Evolutionary conservation across 1,140 invertebrate species (phyloP), one percentile per base, ranked within the genome.

Genomic region (Bathynomus jamesi): DNA sequence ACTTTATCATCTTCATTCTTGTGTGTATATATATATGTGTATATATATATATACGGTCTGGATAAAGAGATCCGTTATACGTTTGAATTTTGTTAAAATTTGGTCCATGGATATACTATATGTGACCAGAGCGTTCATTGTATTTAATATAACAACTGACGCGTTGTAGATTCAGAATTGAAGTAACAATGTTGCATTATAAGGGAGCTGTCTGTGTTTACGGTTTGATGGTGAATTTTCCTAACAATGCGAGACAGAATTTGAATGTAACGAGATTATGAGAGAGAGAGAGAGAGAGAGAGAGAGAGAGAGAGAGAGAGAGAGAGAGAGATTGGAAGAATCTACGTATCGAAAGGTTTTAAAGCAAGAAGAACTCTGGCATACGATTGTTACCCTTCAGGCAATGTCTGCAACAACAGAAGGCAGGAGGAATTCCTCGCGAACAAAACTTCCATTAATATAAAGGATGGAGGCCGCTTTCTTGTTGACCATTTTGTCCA

Each of bases 401-500:
- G 40, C 13, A 53, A 53, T 17, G 40, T 17, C 2, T 53, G 40
- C 40, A 53, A 11, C 40, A 21, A 53, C 40, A 53, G 21, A 53
- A 53, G 21, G 17, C 7, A 17, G 17, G 17, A 40, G 17, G 32
- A 40, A 40, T 40, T 7, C 32, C 7, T 17, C 32, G 32, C 7
- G 7, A 40, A 40, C 7, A 40, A 40, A 17, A 53, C 21, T 53
- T 53, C 40, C 40, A 53, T 53, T 21, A 17, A 53, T 53, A 53
- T 8, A 40, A 40, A 40, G 40, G 40, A 17, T 53, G 11, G 21
- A 53, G 40, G 40, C 40, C 40, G 13, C 11, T 53, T 53, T 53
- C 40, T 53, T 53, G 40, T 53, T 53, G 40, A 53, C 40, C 40
- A 53, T 53, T 53, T 53, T 53, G 40, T 53, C 40, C 40, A 53